phyloP scores from a whole-genome alignment of 1,140 invertebrate genomes.

The Rhyacophila brunnea region DNA sequence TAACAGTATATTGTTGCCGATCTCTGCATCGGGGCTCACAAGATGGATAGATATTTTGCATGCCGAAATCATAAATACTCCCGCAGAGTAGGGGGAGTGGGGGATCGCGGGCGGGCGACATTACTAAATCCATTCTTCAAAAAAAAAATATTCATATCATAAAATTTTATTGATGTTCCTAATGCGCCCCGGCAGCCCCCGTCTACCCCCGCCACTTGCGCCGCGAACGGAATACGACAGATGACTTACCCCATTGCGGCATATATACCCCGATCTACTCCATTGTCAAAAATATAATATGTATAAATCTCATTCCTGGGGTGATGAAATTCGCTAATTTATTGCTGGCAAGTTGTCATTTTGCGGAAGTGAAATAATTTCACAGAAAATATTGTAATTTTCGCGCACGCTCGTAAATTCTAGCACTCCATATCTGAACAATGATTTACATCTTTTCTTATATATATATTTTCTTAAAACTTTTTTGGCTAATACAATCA shows the following conservation, averaged over 20 bases:
- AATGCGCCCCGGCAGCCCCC: conserved; percentile 8
- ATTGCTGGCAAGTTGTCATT: no score
- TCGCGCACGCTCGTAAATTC: no score
- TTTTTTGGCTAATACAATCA: no score
- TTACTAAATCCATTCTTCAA: conserved; percentile 33
- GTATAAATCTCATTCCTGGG: no score
- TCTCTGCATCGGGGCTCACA: conserved; percentile 2
- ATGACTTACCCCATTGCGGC: conserved; percentile 31
- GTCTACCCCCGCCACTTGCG: neutral
- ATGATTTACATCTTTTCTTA: no score
- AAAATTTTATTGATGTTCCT: conserved; percentile 36
- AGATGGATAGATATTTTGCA: conserved; percentile 33
- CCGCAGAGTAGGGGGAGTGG: conserved; percentile 8
- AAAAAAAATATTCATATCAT: conserved; percentile 35
- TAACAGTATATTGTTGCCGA: neutral
- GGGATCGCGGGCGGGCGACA: neutral
- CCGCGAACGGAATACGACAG: conserved; percentile 7
- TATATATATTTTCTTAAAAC: no score
- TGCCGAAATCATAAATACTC: conserved; percentile 31
- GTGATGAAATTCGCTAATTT: no score
- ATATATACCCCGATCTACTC: no score
- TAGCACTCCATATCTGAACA: no score
- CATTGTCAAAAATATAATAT: no score
- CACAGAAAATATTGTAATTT: no score
- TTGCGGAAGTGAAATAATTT: no score